Conservation (phyloP, 2,113 vertebrate genomes). For the Thunnus thynnus region DNA sequence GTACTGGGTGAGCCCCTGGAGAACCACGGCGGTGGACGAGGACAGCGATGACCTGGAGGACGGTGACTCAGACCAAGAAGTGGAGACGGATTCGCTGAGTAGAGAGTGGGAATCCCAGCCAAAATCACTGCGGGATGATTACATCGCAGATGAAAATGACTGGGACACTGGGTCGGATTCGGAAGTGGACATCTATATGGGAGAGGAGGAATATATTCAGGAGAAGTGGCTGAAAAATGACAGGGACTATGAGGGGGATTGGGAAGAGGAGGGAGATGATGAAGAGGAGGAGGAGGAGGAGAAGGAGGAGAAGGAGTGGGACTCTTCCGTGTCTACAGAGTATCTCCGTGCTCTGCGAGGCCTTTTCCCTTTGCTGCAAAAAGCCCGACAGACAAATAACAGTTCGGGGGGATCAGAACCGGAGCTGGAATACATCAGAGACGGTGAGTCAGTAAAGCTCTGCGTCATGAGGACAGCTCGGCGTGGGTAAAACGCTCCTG, state of each 20-base stretch:
- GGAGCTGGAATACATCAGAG: conserved; percentile 72
- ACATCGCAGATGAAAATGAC: conserved; percentile 20
- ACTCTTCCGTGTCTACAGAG: conserved; percentile 65
- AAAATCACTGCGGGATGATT: conserved; percentile 45
- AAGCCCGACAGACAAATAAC: conserved; percentile 67
- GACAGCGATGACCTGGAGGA: conserved; percentile 59
- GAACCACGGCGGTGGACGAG: conserved; percentile 73
- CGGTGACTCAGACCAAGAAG: conserved; percentile 38
- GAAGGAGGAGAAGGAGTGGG: conserved; percentile 71
- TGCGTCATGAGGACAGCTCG: background rate
- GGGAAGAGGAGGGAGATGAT: conserved; percentile 65
- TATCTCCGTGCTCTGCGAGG: conserved; percentile 77
- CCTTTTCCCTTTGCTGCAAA: conserved; percentile 71
- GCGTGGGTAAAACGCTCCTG: background rate
- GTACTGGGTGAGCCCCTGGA: conserved; percentile 83
- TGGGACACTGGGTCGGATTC: conserved; percentile 56
- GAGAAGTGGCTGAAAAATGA: conserved; percentile 54
- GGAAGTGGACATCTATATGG: conserved; percentile 78
- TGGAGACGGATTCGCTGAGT: background rate
- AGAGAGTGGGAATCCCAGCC: conserved; percentile 54
- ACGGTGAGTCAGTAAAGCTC: conserved; percentile 57
- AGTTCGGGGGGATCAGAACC: conserved; percentile 71
- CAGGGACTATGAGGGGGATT: conserved; percentile 73
- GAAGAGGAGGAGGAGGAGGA: conserved; percentile 45
- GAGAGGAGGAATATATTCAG: conserved; percentile 60